phyloP scores from a whole-genome alignment of 2,888 invertebrate species.

The Chorisops tibialis region DNA sequence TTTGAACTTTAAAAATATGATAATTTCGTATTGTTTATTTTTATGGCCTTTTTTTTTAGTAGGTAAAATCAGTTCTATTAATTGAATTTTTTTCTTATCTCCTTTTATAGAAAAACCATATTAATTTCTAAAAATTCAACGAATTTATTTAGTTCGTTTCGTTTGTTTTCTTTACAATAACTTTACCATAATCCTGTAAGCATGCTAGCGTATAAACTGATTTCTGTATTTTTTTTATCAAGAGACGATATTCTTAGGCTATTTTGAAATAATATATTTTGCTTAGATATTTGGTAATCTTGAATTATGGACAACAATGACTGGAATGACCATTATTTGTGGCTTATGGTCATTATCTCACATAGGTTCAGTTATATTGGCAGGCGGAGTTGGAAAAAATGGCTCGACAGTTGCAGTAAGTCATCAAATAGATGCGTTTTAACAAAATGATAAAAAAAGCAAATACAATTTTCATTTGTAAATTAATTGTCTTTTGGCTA shows the following conservation, averaged over 20 bases:
- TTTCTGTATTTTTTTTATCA: not conserved
- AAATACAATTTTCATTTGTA: not conserved
- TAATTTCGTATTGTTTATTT: no score
- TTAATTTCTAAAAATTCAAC: no score
- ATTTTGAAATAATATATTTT: slow-evolving; percentile 21
- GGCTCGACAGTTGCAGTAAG: slow-evolving; percentile 99
- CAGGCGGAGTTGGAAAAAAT: slow-evolving; percentile 97
- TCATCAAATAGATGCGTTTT: slow-evolving; percentile 36
- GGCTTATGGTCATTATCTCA: slow-evolving; percentile 69
- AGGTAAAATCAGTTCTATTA: no score
- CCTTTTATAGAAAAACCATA: no score
- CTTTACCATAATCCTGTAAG: not conserved
- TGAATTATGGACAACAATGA: slow-evolving; percentile 74
- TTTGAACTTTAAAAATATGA: no score
- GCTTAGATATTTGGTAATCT: slow-evolving; percentile 59
- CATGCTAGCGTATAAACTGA: not conserved
- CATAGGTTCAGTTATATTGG: slow-evolving; percentile 75
- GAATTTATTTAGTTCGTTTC: no score
- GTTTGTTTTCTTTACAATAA: no score
- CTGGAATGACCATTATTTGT: slow-evolving; percentile 69
- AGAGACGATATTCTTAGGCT: not conserved
- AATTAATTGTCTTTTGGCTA: not conserved
- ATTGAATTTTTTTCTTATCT: no score
- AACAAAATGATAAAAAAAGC: not conserved
- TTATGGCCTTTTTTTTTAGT: no score